phyloP scores from a whole-genome alignment of 1,140 invertebrate genomes.

The Pomacea maculata region DNA sequence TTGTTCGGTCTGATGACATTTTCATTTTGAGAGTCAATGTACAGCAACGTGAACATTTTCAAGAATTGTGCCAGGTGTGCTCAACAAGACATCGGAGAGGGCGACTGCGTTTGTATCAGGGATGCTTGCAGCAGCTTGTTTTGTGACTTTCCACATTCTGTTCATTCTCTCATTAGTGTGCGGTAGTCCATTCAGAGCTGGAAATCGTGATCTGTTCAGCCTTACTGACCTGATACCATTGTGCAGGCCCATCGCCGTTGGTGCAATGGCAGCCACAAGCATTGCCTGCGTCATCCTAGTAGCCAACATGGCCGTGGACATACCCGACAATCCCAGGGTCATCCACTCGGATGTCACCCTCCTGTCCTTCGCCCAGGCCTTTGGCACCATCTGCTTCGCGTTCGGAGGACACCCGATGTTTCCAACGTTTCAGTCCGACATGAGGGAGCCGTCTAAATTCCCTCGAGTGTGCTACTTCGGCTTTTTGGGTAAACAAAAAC shows the following conservation, averaged over 20 bases:
- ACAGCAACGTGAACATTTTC: too few species aligned
- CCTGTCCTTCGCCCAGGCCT: conserved; percentile 58
- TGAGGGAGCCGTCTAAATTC: background rate
- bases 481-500: background rate
- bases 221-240: background rate
- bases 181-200: too few species aligned
- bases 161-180: too few species aligned
- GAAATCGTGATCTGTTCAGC: too few species aligned
- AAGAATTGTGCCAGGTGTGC: too few species aligned
- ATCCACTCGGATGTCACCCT: conserved; percentile 26
- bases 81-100: too few species aligned
- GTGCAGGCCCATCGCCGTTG: conserved; percentile 56
- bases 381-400: conserved; percentile 67
- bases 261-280: conserved; percentile 52
- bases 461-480: background rate
- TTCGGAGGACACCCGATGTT: conserved; percentile 65
- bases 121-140: too few species aligned
- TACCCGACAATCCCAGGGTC: background rate
- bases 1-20: too few species aligned
- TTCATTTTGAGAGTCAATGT: too few species aligned
- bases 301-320: conserved; percentile 25
- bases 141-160: too few species aligned
- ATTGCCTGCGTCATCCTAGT: conserved; percentile 54
- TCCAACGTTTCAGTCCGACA: conserved; percentile 65
- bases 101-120: too few species aligned